phyloP scores from a whole-genome alignment of 2,888 invertebrate species.

The Nomada ferruginata region DNA sequence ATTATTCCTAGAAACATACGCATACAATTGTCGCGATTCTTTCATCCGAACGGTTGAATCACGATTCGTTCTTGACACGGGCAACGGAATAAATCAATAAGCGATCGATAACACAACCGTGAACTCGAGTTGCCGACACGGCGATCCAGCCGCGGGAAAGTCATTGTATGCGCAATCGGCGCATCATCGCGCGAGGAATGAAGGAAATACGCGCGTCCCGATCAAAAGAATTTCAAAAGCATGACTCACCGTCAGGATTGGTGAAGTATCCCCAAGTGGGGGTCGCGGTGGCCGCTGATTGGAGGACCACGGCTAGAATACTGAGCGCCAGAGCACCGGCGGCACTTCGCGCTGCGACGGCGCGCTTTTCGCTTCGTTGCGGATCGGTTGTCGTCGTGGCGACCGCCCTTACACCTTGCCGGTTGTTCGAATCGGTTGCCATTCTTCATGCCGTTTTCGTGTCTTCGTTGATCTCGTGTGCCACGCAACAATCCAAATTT shows the following conservation, averaged over 20 bases:
- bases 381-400: conserved; percentile 80
- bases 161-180: conserved; percentile 25
- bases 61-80: too few relatives aligned
- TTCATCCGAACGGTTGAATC: not conserved
- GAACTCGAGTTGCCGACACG: conserved; percentile 14
- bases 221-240: conserved; percentile 39
- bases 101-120: conserved; percentile 24
- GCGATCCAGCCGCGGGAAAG: conserved; percentile 22
- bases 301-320: conserved; percentile 88
- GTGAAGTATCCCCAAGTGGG: conserved; percentile 95
- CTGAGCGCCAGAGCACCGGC: conserved; percentile 80
- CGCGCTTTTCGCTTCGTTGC: conserved; percentile 78
- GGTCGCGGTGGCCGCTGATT: conserved; percentile 92
- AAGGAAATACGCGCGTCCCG: conserved; percentile 32
- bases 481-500: conserved; percentile 46
- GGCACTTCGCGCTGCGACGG: conserved; percentile 83
- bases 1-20: too few relatives aligned
- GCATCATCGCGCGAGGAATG: conserved; percentile 4
- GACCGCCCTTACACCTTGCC: conserved; percentile 80
- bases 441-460: conserved; percentile 82
- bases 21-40: not conserved
- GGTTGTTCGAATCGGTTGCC: conserved; percentile 82
- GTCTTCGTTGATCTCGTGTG: conserved; percentile 44
- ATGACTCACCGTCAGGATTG: conserved; percentile 88
- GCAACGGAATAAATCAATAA: conserved; percentile 20